phyloP scores from a whole-genome alignment of 2,113 vertebrate species.

The Asarcornis scutulata region DNA sequence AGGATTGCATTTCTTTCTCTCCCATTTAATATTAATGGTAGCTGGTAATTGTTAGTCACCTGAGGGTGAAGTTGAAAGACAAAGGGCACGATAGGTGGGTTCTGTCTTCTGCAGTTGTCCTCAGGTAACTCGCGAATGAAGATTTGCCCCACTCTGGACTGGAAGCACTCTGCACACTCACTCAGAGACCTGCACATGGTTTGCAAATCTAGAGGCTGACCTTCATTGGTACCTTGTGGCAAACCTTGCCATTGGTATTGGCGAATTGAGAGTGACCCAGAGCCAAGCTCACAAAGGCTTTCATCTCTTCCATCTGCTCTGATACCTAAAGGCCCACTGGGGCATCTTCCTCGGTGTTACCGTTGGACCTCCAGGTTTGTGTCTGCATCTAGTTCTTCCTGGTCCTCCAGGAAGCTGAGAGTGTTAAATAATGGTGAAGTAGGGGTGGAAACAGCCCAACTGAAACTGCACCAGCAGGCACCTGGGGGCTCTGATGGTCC shows the following conservation, averaged over 20 bases:
- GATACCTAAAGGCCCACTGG: not conserved
- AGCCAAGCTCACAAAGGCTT: not conserved
- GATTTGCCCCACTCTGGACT: not conserved
- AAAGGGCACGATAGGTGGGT: not conserved
- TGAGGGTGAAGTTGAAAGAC: conserved; percentile 63
- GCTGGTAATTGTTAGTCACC: conserved; percentile 61
- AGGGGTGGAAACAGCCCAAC: not conserved
- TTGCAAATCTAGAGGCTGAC: not conserved
- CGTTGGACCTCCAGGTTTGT: not conserved
- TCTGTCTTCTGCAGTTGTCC: not conserved
- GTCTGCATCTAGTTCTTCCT: not conserved
- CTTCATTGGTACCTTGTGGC: not conserved
- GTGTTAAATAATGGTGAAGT: not conserved
- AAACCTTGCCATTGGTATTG: not conserved
- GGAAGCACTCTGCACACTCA: not conserved
- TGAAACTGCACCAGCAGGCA: no score
- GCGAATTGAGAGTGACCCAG: not conserved
- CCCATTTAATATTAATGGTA: conserved; percentile 66
- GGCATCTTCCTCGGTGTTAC: not conserved
- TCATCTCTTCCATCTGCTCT: not conserved
- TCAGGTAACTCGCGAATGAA: not conserved
- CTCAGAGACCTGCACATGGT: not conserved
- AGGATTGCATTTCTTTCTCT: conserved; percentile 62
- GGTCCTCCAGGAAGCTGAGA: not conserved
- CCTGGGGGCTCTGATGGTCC: not conserved